A percentile compares a stretch with the other conserved stretches of the same genome.
phyloP scores from a whole-genome alignment of 2,113 vertebrate genomes.

The Malurus alboscapulatus region DNA sequence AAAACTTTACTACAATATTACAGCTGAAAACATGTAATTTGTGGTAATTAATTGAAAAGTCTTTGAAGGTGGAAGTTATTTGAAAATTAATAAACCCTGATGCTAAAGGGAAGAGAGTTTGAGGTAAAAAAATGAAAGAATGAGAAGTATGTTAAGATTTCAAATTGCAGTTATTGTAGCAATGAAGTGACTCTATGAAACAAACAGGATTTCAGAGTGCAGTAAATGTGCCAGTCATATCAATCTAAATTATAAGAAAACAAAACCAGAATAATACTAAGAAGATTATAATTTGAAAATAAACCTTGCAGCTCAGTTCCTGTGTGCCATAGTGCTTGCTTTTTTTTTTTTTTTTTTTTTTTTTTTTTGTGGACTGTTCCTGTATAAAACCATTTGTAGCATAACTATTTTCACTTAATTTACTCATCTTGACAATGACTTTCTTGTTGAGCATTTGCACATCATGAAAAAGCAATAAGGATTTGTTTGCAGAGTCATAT shows the following conservation, averaged over 20 bases:
- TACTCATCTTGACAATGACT: background rate
- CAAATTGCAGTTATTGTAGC: background rate
- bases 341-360: background rate
- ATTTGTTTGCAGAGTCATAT: background rate
- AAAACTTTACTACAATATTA: background rate
- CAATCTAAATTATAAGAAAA: background rate
- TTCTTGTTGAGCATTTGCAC: background rate
- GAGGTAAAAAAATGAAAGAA: background rate
- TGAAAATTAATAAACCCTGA: background rate
- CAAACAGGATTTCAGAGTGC: background rate
- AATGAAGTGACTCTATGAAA: background rate
- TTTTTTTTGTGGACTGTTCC: background rate
- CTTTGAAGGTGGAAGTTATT: background rate
- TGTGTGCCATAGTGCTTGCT: background rate
- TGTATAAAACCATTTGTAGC: background rate
- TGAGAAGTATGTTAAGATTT: background rate
- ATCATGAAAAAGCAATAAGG: background rate
- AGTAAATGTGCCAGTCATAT: background rate
- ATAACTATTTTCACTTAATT: background rate
- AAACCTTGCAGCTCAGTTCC: background rate
- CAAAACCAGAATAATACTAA: background rate
- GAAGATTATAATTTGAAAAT: background rate
- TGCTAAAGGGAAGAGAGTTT: background rate
- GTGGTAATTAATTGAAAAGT: background rate
- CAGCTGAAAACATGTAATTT: background rate